These are phyloP conservation scores for Tetramorium simillimum DNA, from an alignment of 1,140 invertebrate genomes.

Conservation along the genomic window DNA sequence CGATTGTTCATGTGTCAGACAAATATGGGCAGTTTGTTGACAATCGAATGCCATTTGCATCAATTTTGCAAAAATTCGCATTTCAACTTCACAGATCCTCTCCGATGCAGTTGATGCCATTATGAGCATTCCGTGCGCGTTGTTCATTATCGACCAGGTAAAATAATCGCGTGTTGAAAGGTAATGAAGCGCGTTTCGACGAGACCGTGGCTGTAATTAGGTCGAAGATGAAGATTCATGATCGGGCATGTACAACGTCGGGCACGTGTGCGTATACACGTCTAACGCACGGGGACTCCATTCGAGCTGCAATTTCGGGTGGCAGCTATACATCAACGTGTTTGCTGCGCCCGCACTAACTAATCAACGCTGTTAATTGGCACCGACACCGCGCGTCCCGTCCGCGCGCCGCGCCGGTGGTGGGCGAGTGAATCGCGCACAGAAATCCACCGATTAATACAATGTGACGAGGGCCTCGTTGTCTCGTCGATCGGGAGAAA, in stretches of 20 bases:
- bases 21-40: too few relatives aligned
- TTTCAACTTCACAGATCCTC: too few relatives aligned
- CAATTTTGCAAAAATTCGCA: too few relatives aligned
- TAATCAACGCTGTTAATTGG: conserved; percentile 48
- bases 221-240: conserved; percentile 20
- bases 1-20: too few relatives aligned
- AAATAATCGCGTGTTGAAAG: not conserved
- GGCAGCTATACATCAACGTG: conserved; percentile 18
- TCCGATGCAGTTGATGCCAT: not conserved
- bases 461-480: conserved; percentile 13
- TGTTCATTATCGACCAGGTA: not conserved
- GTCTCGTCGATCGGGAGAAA: not conserved
- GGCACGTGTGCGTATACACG: not conserved
- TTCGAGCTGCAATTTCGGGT: conserved; percentile 38
- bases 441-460: conserved; percentile 38
- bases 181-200: conserved; percentile 23
- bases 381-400: not conserved
- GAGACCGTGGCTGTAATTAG: not conserved
- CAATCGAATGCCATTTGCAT: too few relatives aligned
- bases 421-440: not conserved
- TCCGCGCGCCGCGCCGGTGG: not conserved
- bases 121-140: not conserved
- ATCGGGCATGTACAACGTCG: not conserved
- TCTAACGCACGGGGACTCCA: not conserved
- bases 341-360: conserved; percentile 24